Evolutionary conservation across 1,140 invertebrate species (phyloP).

Genomic region (Gryllus bimaculatus): DNA sequence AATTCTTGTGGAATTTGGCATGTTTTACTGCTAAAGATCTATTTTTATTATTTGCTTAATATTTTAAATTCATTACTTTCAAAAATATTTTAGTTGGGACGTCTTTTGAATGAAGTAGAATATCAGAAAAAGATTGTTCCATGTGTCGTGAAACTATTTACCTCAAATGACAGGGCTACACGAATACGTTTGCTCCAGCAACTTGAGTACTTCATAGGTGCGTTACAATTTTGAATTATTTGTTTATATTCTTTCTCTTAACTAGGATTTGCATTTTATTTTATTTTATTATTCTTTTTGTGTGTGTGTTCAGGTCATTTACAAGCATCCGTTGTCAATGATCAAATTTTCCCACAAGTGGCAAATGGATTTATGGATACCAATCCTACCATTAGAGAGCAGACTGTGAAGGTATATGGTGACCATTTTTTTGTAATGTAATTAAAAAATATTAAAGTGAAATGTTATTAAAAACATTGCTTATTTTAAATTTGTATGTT

Average conservation of each 20-base stretch:
- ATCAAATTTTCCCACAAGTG: constrained; percentile 84
- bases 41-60: no score
- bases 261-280: not conserved
- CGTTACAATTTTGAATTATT: not conserved
- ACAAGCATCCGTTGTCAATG: constrained; percentile 57
- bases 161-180: constrained; percentile 89
- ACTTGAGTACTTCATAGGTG: constrained; percentile 65
- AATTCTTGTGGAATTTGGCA: not conserved
- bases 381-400: constrained; percentile 90
- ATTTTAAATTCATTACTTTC: not conserved
- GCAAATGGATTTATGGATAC: constrained; percentile 92
- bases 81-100: constrained; percentile 56
- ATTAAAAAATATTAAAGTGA: no score
- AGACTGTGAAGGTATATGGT: constrained; percentile 78
- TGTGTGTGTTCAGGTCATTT: constrained; percentile 34
- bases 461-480: no score
- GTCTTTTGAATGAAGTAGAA: constrained; percentile 75
- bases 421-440: not conserved
- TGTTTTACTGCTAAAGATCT: not conserved
- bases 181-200: constrained; percentile 87
- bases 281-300: not conserved
- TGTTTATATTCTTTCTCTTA: not conserved
- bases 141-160: constrained; percentile 93
- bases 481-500: not conserved
- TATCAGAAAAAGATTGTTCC: constrained; percentile 96